A percentile compares a stretch with the other conserved stretches of the same genome.
Conservation (phyloP, 2,888 invertebrate genomes). For the Andricus curvator region DNA sequence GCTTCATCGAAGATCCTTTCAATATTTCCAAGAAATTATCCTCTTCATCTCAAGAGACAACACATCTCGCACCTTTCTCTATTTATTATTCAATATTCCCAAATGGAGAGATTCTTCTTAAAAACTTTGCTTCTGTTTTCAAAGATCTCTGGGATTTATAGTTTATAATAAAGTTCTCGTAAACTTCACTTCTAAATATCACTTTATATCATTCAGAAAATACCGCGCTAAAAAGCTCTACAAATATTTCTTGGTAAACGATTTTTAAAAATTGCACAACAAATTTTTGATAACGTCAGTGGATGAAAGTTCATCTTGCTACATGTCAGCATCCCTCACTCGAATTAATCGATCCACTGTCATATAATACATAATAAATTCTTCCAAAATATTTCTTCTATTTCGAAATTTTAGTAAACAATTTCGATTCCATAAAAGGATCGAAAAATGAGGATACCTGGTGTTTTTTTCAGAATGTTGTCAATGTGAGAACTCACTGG, state of each 20-base stretch:
- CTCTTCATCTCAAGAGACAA: neutral
- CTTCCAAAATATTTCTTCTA: neutral
- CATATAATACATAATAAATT: neutral
- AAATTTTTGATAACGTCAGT: neutral
- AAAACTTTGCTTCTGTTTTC: neutral
- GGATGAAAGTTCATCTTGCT: neutral
- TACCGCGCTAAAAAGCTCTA: neutral
- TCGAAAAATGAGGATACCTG: neutral
- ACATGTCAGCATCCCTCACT: neutral
- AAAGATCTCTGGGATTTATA: neutral
- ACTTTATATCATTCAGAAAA: neutral
- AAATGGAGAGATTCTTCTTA: neutral
- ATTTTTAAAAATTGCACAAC: neutral
- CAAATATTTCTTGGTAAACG: neutral
- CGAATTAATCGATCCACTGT: neutral
- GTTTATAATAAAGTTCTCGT: neutral
- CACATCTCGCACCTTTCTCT: neutral
- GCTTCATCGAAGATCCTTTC: neutral
- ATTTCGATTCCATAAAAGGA: neutral
- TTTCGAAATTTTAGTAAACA: neutral
- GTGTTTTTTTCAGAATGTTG: neutral
- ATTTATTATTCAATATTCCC: neutral
- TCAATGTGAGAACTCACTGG: slow-evolving; percentile 3
- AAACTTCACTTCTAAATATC: neutral
- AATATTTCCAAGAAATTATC: neutral